Evolutionary conservation across 2,113 vertebrate genomes (phyloP).

Genomic region (Nothocercus nigrocapillus): DNA sequence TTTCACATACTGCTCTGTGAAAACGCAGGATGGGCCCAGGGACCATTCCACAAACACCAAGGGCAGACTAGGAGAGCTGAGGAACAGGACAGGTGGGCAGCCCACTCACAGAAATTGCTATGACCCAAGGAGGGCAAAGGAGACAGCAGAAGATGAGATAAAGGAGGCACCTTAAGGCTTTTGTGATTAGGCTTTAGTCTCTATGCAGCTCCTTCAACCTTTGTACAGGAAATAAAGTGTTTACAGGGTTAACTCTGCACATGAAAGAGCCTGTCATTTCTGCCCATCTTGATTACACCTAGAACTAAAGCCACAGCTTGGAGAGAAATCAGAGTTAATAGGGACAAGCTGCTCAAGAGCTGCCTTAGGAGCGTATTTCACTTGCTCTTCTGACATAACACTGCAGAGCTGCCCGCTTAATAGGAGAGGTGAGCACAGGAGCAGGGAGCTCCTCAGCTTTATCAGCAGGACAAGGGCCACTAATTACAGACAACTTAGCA

Average conservation of each 20-base stretch:
- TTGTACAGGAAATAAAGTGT: background rate
- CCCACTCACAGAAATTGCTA: background rate
- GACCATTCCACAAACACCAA: background rate
- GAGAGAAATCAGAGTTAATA: background rate
- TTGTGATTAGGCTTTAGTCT: background rate
- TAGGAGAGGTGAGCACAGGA: background rate
- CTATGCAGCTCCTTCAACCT: background rate
- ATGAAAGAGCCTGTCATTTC: background rate
- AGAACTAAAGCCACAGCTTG: background rate
- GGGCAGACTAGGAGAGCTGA: background rate
- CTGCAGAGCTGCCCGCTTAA: background rate
- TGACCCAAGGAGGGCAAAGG: background rate
- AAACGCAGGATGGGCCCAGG: background rate
- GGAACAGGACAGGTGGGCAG: background rate
- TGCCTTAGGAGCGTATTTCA: background rate
- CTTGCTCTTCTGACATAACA: background rate
- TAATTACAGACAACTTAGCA: background rate
- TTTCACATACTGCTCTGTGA: background rate
- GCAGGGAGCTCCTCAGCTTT: background rate
- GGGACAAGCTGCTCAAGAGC: background rate
- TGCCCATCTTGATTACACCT: background rate
- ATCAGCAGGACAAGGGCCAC: background rate
- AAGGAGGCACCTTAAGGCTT: background rate
- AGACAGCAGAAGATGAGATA: background rate
- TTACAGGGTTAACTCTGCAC: background rate